A percentile compares a stretch with the other conserved stretches of the same genome.
Conservation (phyloP, 2,797 vertebrate genomes). For the Monodelphis domestica region DNA sequence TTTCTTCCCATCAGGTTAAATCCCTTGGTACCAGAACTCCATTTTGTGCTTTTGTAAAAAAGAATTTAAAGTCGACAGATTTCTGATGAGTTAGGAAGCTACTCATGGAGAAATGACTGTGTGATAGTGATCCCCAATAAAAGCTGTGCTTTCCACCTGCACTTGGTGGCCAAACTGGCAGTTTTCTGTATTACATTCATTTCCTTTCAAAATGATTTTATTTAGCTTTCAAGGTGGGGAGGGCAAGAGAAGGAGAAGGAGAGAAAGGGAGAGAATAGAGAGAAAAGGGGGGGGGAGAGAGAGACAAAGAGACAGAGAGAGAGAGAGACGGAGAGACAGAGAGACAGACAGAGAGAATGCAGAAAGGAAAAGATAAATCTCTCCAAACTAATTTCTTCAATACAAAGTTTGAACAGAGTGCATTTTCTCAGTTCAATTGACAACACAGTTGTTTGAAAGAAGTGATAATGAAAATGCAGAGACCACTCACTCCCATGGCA, state of each 20-base stretch:
- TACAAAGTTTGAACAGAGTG: conserved; percentile 50
- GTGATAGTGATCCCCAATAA: not conserved
- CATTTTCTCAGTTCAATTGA: conserved; percentile 67
- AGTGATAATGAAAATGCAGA: conserved; percentile 68
- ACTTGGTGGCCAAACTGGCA: conserved; percentile 4
- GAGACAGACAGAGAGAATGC: not conserved
- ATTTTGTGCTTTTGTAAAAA: conserved; percentile 1
- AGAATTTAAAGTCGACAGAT: conserved; percentile 32
- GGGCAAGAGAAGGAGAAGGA: no score
- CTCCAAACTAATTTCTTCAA: conserved; percentile 60
- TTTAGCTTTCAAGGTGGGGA: conserved; percentile 52
- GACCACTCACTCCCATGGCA: conserved; percentile 60
- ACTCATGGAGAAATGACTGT: not conserved
- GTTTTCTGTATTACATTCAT: conserved; percentile 67
- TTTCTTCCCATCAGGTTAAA: not conserved
- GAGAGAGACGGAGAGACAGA: no score
- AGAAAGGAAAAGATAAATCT: conserved; percentile 50
- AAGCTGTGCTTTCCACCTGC: conserved; percentile 58
- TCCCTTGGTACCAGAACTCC: not conserved
- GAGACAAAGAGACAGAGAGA: no score
- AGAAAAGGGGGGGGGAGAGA: no score
- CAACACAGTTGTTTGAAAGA: conserved; percentile 65
- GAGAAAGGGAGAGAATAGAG: no score
- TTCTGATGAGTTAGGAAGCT: not conserved
- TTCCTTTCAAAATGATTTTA: conserved; percentile 66